Evolutionary conservation across 2,888 invertebrate species (phyloP).

Genomic region (Phania funesta): DNA sequence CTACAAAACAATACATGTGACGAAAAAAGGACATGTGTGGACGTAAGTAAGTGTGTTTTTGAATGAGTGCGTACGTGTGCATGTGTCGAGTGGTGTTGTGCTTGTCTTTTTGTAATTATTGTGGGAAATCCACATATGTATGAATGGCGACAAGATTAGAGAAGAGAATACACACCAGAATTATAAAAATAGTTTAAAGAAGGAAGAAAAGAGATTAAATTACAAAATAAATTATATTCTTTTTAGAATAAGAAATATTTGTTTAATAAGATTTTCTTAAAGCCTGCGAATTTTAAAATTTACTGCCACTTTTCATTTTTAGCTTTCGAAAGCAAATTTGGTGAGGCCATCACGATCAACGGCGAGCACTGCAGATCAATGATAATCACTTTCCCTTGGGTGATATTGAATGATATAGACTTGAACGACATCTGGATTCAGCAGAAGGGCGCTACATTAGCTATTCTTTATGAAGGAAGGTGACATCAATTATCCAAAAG

Average conservation of each 20-base stretch:
- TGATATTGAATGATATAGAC: too few species aligned
- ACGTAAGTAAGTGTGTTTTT: background rate
- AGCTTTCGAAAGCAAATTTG: too few species aligned
- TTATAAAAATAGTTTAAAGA: background rate
- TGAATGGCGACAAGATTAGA: slow-evolving; percentile 72
- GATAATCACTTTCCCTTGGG: too few species aligned
- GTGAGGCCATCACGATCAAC: too few species aligned
- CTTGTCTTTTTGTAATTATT: slow-evolving; percentile 76
- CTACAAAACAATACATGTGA: slow-evolving; percentile 25
- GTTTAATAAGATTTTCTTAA: too few species aligned
- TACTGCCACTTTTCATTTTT: too few species aligned
- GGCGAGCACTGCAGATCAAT: too few species aligned
- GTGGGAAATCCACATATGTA: slow-evolving; percentile 80
- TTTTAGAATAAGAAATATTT: background rate
- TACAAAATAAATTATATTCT: background rate
- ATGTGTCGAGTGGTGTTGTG: background rate
- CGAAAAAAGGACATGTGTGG: slow-evolving; percentile 41
- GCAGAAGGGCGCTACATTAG: too few species aligned
- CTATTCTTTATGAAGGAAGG: too few species aligned
- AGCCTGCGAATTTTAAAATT: too few species aligned
- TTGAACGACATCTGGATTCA: too few species aligned
- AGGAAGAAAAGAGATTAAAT: background rate
- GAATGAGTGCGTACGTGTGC: slow-evolving; percentile 23
- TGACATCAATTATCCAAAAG: too few species aligned
- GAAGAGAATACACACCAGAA: background rate